Evolutionary conservation across 2,797 vertebrate genomes (phyloP), one percentile per base, ranked within the genome.

Genomic region (Sebastes matsubarae): DNA sequence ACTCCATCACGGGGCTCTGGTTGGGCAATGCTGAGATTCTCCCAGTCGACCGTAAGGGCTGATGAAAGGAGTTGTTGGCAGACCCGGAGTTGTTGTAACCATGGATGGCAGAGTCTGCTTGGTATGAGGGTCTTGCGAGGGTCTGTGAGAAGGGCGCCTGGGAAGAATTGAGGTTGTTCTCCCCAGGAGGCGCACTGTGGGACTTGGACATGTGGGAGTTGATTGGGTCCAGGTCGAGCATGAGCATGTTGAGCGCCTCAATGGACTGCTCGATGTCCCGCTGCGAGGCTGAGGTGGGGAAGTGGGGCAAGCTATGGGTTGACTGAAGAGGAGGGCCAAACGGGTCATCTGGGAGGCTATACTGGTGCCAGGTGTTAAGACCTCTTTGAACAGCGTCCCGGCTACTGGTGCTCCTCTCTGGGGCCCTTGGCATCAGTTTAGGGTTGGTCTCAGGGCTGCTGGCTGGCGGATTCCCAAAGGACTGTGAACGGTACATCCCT

Each of bases 261-360:
- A 99, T 99, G 71, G 98, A 99, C 85, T 97, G 97, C 90, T 99
- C 97, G 0, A 99, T 98, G 92, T 99, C 98, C 72, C 93, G 95
- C 77, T 96, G 97, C 0, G 97, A 98, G 52, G 97, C 97, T 0
- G 96, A 91, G 5, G 94, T 90, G 0, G 97, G 97, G 77, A 98
- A 98, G 58, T 97, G 97, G 0, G 97, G 97, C 84, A 98, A 93
- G 90, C 96, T 96, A 14, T 97, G 93, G 0, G 96, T 94, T 0
- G 95, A 93, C 79, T 96, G 96, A 73, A 95, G 92, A 57, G 94
- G 92, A 1, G 94, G 95, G 3, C 94, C 94, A 46, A 96, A 96
- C 0, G 94, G 95, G 69, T 96, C 95, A 72, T 96, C 96, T 16
- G 96, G 94, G 59, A 96, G 89, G 74, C 96, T 96, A 68, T 98